Evolutionary conservation across 2,113 vertebrate genomes (phyloP).

Genomic region (Astatoreochromis straeleni): DNA sequence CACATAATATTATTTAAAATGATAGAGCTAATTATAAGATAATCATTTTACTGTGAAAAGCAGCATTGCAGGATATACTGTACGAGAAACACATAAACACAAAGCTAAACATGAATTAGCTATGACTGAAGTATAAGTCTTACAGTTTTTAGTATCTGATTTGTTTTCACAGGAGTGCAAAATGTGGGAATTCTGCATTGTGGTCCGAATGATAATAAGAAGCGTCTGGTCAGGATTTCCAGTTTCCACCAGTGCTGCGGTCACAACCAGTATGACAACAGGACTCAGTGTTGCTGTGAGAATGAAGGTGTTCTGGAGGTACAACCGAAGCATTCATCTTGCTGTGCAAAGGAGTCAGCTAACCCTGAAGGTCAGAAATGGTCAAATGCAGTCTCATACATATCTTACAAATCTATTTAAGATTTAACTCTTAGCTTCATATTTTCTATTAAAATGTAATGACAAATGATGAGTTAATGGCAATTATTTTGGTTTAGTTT

Average conservation of each 20-base stretch:
- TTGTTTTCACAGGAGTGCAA: accelerated
- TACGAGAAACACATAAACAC: no score
- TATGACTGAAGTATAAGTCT: background rate
- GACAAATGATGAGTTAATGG: background rate
- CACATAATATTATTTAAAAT: accelerated
- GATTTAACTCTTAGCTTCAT: background rate
- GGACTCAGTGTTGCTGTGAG: background rate
- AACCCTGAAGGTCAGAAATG: background rate
- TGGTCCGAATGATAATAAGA: background rate
- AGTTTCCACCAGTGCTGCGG: background rate
- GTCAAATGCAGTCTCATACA: background rate
- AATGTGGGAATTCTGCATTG: accelerated
- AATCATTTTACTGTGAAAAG: accelerated
- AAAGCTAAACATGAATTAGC: accelerated
- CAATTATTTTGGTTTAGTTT: background rate
- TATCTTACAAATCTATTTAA: background rate
- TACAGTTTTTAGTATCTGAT: background rate
- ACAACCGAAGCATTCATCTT: background rate
- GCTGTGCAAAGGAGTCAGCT: background rate
- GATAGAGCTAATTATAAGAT: background rate
- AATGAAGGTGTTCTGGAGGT: background rate
- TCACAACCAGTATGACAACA: accelerated
- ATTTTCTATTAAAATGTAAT: background rate
- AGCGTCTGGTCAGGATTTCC: background rate
- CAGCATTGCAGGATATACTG: no score